Conservation (phyloP, 2,113 vertebrate species). For the Macroglossus sobrinus region DNA sequence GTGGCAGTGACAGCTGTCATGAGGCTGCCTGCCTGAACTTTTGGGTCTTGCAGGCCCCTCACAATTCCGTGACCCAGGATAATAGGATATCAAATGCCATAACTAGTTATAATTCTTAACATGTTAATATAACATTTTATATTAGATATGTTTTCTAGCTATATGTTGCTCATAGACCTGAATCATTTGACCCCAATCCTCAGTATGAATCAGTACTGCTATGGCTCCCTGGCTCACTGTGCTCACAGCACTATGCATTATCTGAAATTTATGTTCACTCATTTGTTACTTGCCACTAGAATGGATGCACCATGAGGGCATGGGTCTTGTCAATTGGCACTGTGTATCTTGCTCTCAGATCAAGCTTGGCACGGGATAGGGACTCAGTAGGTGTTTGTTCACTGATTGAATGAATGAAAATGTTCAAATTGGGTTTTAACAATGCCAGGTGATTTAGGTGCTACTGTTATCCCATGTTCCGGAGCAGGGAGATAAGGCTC, state of each 20-base stretch:
- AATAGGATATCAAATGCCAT: rapidly evolving
- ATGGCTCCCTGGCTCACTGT: rapidly evolving
- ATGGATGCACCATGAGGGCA: background rate
- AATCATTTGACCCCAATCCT: background rate
- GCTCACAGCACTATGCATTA: rapidly evolving
- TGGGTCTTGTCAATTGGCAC: background rate
- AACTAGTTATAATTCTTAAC: background rate
- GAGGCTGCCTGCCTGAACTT: background rate
- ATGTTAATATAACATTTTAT: rapidly evolving
- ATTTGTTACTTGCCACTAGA: background rate
- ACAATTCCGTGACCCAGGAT: background rate
- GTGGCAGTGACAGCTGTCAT: background rate
- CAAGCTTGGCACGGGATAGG: background rate
- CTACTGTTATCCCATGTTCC: background rate
- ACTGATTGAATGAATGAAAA: background rate
- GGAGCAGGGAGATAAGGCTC: background rate
- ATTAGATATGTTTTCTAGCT: background rate
- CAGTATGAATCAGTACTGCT: rapidly evolving
- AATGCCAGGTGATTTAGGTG: background rate
- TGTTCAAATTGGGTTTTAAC: background rate
- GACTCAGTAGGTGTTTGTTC: background rate
- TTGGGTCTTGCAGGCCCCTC: background rate
- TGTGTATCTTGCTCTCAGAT: background rate
- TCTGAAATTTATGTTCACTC: background rate
- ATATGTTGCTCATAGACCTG: rapidly evolving